Base-by-base conservation (phyloP, 2,113 vertebrate species). In the Toxotes jaculatrix region DNA sequence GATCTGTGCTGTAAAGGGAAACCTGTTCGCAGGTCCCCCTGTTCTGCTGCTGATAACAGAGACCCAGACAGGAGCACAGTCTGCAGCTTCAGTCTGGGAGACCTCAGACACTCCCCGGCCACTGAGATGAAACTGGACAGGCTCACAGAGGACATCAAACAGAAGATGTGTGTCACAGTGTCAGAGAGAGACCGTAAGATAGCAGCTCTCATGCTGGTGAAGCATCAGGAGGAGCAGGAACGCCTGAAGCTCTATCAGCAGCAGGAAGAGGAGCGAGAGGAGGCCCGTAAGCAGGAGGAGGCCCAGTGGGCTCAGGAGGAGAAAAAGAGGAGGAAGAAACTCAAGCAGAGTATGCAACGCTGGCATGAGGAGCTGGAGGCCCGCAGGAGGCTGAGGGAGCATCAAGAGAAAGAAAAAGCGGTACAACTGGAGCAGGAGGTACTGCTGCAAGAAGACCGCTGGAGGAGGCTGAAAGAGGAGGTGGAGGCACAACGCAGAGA, bases 171-270 rank as follows among this genome's bases (percentile, higher is more conserved):
- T 59, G 91, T 94, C 1, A 80, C 91, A 0, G 57, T 96, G 27
- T 91, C 96, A 0, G 92, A 96, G 60, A 90, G 87, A 45, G 96
- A 97, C 83, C 90, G 92, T 64, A 97, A 96, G 89, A 96, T 97
- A 10, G 94, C 95, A 4, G 94, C 94, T 14, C 88, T 96, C 42
- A 96, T 97, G 96, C 91, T 97, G 83, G 89, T 87, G 49, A 95
- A 94, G 66, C 95, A 96, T 59, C 81, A 94, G 72, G 93, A 95
- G 79, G 92, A 96, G 79, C 88, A 93, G 84, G 72, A 40, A 5
- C 85, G 82, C 16, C 86, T 93, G 59, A 89, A 86, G 53, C 90
- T 92, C 77, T 90, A 90, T 38, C 86, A 84, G 16, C 89, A 86
- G 53, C 95, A 93, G 51, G 93, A 94, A 0, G 79, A 86, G 10